Percentiles rank a stretch among this genome's conserved stretches.
These are phyloP conservation scores for Cyprinodon tularosa DNA, from an alignment of 2,113 vertebrate species.

Conservation along the genomic window DNA sequence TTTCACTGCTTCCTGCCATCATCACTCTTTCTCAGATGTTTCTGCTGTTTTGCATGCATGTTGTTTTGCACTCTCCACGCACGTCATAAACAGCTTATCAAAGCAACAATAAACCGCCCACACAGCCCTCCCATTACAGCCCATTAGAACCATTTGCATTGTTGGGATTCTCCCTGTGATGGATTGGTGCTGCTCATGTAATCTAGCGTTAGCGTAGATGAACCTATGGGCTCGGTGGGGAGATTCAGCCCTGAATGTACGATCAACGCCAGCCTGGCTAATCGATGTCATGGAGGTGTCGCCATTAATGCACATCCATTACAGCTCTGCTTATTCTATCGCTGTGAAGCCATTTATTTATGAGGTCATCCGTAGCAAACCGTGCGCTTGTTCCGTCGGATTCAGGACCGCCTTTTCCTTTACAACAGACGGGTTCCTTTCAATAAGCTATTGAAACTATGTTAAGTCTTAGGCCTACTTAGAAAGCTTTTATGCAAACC, in stretches of 20 bases:
- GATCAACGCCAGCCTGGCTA: background rate
- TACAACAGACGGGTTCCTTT: background rate
- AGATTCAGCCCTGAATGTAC: constrained; percentile 18
- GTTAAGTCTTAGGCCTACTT: constrained; percentile 14
- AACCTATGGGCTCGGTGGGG: constrained; percentile 6
- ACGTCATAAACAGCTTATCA: constrained; percentile 60
- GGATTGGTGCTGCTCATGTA: constrained; percentile 17
- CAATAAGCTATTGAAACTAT: constrained; percentile 3
- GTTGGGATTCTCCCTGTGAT: constrained; percentile 48
- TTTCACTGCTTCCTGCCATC: background rate
- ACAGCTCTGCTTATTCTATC: background rate
- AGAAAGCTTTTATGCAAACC: constrained; percentile 12
- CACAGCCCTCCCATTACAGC: constrained; percentile 44
- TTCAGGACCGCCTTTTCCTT: background rate
- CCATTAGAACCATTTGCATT: constrained; percentile 56
- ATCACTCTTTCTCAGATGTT: constrained; percentile 15
- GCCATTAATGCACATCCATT: constrained; percentile 18
- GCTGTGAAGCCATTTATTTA: background rate
- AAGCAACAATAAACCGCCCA: constrained; percentile 59
- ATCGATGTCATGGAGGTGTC: background rate
- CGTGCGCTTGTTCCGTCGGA: background rate
- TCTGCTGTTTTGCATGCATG: constrained; percentile 33
- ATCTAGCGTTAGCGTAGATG: constrained; percentile 4
- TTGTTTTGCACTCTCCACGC: constrained; percentile 4
- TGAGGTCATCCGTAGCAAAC: constrained; percentile 2